Conservation (phyloP, 2,888 invertebrate species). For the Trypoxylon attenuatum region DNA sequence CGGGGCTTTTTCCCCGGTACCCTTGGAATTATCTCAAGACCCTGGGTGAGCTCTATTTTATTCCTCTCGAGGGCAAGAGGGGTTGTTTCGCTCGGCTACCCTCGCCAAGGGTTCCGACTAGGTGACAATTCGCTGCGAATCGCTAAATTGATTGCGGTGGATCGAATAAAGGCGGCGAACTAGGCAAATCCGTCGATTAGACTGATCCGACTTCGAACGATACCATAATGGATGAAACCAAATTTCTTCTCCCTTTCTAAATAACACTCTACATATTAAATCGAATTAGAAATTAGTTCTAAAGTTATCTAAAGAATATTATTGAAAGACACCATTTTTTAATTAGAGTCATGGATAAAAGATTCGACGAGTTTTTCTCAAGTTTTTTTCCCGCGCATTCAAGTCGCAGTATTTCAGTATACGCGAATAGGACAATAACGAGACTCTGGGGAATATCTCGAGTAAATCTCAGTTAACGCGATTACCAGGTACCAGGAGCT, state of each 20-base stretch:
- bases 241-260: not conserved
- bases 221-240: not conserved
- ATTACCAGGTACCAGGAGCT: conserved; percentile 62
- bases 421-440: conserved; percentile 59
- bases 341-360: too few species aligned
- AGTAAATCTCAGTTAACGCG: conserved; percentile 62
- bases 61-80: conserved; percentile 31
- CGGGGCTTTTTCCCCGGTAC: conserved; percentile 10
- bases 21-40: conserved; percentile 58
- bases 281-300: too few species aligned
- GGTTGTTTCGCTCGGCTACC: conserved; percentile 1
- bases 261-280: too few species aligned
- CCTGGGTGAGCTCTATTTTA: conserved; percentile 61
- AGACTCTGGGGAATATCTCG: conserved; percentile 62
- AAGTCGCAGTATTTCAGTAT: conserved; percentile 13
- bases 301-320: too few species aligned
- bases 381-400: not conserved
- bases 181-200: conserved; percentile 17
- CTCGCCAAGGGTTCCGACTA: conserved; percentile 6
- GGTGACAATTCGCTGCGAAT: conserved; percentile 32
- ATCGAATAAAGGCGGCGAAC: not conserved
- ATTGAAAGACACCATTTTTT: too few species aligned
- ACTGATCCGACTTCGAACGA: conserved; percentile 16
- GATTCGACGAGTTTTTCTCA: not conserved
- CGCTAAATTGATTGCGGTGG: conserved; percentile 29